Conservation (phyloP, 1,140 invertebrate genomes). For the Chlorops oryzae region DNA sequence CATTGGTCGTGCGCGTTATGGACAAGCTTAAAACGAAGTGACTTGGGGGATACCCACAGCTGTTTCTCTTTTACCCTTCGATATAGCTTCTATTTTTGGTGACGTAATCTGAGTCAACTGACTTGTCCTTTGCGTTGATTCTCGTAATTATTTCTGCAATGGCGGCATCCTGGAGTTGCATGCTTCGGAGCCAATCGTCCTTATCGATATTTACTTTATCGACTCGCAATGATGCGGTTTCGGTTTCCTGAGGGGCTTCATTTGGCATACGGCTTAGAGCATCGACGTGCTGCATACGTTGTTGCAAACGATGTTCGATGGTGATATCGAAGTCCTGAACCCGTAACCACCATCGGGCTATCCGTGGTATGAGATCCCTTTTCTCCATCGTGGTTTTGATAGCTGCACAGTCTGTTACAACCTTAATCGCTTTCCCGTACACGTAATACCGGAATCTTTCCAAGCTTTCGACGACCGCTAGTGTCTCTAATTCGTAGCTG, state of each 20-base stretch:
- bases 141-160: too few species aligned
- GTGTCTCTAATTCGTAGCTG: conserved; percentile 26
- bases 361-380: conserved; percentile 23
- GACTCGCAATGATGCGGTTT: conserved; percentile 1
- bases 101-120: too few species aligned
- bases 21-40: too few species aligned
- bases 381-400: conserved; percentile 36
- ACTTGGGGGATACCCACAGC: too few species aligned
- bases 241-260: neutral
- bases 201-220: conserved; percentile 1
- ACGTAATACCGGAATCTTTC: conserved; percentile 34
- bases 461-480: conserved; percentile 10
- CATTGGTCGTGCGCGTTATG: too few species aligned
- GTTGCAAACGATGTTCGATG: conserved; percentile 8
- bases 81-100: too few species aligned
- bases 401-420: conserved; percentile 37
- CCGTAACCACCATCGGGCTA: conserved; percentile 38
- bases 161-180: conserved; percentile 2
- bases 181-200: neutral
- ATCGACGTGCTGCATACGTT: conserved; percentile 11
- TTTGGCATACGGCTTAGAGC: conserved; percentile 8
- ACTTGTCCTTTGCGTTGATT: too few species aligned
- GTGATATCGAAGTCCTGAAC: conserved; percentile 15
- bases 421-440: conserved; percentile 38
- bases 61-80: too few species aligned